A percentile compares a stretch with the other conserved stretches of the same genome.
These are phyloP conservation scores for Diarsia mendica DNA, from an alignment of 2,888 invertebrate genomes.

Conservation along the genomic window DNA sequence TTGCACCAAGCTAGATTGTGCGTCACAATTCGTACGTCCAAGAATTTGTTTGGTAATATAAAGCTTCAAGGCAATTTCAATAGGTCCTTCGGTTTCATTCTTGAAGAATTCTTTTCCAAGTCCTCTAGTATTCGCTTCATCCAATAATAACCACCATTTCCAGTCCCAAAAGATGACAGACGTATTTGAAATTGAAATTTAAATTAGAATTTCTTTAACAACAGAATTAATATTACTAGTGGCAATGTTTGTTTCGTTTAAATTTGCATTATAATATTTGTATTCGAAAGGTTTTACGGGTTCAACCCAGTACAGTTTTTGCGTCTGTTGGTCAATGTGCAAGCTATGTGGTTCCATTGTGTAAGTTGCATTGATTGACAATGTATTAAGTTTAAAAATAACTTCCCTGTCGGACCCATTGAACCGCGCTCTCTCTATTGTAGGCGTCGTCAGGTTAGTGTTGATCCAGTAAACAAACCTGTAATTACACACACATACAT, in stretches of 20 bases:
- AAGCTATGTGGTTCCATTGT: neutral
- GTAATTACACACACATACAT: neutral
- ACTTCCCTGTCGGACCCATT: no score
- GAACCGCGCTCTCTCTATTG: no score
- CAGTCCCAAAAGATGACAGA: no score
- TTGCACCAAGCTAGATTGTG: neutral
- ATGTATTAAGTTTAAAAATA: neutral
- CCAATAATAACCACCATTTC: no score
- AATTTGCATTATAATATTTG: no score
- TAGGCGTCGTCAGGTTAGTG: neutral
- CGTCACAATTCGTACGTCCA: neutral
- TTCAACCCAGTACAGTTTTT: neutral
- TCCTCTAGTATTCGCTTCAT: neutral
- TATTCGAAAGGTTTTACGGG: rapidly evolving
- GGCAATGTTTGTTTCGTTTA: no score
- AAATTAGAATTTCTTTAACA: no score
- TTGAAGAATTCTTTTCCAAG: rapidly evolving
- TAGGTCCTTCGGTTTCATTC: neutral
- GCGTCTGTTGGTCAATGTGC: neutral
- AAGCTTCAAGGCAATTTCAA: no score
- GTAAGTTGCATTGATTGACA: neutral
- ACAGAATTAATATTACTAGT: no score
- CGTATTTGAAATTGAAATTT: no score
- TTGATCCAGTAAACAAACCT: constrained; percentile 15
- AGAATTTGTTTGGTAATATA: no score